Base-by-base conservation (phyloP, 1,140 invertebrate genomes). In the Spodoptera frugiperda region DNA sequence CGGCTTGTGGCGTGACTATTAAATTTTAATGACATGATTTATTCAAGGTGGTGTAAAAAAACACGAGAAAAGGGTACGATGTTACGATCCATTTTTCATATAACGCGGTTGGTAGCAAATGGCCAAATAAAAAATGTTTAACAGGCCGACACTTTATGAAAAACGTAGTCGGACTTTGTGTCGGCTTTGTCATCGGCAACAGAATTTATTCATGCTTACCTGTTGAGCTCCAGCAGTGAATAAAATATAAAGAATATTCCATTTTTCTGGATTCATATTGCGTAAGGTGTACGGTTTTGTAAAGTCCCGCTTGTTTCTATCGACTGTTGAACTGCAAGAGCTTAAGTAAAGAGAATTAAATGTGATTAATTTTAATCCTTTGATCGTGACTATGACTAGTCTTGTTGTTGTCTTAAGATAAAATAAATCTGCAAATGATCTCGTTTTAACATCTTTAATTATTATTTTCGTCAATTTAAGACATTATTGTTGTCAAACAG, bases 1-100 rank as follows among this genome's bases (percentile, higher is more conserved):
- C 87, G 70, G 65, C 84, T 82, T 79, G 87, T 88, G 82, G 85
- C 82, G 90, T 94, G 92, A 94, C 92, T 94, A 93, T 94, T 93
- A 94, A 94, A 93, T 90, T 93, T 92, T 94, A 94, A 94, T 93
- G 92, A 94, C 92, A 94, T 94, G 92, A 94, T 94, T 93, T 94
- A 94, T 94, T 88, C 89, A 63, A 78, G 73, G 53, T 39, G 54
- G 46, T 75, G 72, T 78, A 61, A 70, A 70, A 78, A 84, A 77
- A 82, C 81, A 89, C 88, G 83, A 91, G 92, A 94, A 93, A 94
- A 93, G 92, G 91, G 91, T 94, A 94, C 87, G 89, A 87, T 89
- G 89, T 91, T 91, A 93, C 89, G 92, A 92, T 91, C 90, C 91
- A 94, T 94, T 93, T 94, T 93, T 94, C 92, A 94, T 93, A 92